Conservation (phyloP, 2,888 invertebrate genomes). For the Stratiomys singularior region DNA sequence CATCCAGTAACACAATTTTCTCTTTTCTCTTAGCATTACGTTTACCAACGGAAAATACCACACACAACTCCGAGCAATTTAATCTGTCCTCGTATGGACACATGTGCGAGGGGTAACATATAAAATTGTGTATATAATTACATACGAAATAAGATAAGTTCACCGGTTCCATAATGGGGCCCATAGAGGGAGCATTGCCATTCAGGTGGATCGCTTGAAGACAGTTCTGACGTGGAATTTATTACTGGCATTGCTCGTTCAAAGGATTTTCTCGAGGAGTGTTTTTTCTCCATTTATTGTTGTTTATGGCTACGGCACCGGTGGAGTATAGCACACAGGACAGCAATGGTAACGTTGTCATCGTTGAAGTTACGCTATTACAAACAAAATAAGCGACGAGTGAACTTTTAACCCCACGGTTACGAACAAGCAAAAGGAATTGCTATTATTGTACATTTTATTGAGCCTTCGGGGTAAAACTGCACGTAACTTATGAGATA, state of each 20-base stretch:
- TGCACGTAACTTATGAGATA: no score
- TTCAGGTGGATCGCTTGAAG: constrained; percentile 21
- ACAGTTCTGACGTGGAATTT: constrained; percentile 41
- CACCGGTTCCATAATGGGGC: constrained; percentile 2
- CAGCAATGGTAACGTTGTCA: constrained; percentile 1
- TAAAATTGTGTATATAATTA: constrained; percentile 10
- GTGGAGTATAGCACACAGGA: neutral
- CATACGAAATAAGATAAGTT: neutral
- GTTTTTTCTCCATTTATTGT: constrained; percentile 9
- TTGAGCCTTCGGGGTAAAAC: no score
- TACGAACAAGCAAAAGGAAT: neutral
- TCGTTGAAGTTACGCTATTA: neutral
- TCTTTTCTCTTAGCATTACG: no score
- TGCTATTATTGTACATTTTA: no score
- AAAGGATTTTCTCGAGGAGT: constrained; percentile 27
- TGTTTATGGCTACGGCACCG: constrained; percentile 27
- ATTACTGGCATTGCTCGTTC: constrained; percentile 12
- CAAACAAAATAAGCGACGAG: neutral
- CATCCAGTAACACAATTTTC: no score
- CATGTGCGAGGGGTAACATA: constrained; percentile 4
- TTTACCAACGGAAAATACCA: no score
- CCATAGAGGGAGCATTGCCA: neutral
- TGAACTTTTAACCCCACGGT: neutral
- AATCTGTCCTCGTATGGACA: neutral
- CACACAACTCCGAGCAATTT: neutral